phyloP scores from a whole-genome alignment of 1,140 invertebrate genomes.

The Halesus radiatus region DNA sequence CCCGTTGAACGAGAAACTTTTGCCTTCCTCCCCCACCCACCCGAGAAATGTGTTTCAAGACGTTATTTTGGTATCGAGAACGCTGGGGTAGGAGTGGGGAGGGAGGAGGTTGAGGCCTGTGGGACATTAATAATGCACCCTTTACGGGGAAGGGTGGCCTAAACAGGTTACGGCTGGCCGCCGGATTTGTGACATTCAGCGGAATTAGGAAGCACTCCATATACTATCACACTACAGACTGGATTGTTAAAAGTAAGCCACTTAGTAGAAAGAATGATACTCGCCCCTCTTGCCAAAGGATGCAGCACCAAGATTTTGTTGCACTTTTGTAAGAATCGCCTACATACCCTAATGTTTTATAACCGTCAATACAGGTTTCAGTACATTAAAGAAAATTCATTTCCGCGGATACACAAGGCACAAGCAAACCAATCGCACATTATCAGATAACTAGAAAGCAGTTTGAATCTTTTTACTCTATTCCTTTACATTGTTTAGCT shows the following conservation, averaged over 20 bases:
- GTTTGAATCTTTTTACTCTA: not conserved
- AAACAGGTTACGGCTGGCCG: constrained; percentile 55
- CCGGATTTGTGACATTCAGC: constrained; percentile 52
- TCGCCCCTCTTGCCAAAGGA: too few species aligned
- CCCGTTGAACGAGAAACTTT: constrained; percentile 5
- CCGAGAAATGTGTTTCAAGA: constrained; percentile 8
- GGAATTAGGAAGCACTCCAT: constrained; percentile 23
- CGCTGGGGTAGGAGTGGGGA: not conserved
- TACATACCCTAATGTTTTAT: too few species aligned
- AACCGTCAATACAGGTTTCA: not conserved
- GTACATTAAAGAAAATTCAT: not conserved
- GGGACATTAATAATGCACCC: constrained; percentile 58
- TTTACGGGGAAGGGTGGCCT: constrained; percentile 37
- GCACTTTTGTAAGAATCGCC: too few species aligned
- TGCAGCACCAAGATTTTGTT: too few species aligned
- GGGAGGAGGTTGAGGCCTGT: constrained; percentile 10
- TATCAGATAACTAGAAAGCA: not conserved
- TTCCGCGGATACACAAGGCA: not conserved
- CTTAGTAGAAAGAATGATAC: not conserved
- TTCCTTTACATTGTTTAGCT: not conserved
- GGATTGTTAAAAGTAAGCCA: not conserved
- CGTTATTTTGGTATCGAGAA: constrained; percentile 25
- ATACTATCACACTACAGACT: not conserved
- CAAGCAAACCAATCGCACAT: not conserved
- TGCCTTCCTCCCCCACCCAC: not conserved